A percentile compares a stretch with the other conserved stretches of the same genome.
Evolutionary conservation across 2,888 invertebrate species (phyloP).

Genomic region (Philereme vetulata): DNA sequence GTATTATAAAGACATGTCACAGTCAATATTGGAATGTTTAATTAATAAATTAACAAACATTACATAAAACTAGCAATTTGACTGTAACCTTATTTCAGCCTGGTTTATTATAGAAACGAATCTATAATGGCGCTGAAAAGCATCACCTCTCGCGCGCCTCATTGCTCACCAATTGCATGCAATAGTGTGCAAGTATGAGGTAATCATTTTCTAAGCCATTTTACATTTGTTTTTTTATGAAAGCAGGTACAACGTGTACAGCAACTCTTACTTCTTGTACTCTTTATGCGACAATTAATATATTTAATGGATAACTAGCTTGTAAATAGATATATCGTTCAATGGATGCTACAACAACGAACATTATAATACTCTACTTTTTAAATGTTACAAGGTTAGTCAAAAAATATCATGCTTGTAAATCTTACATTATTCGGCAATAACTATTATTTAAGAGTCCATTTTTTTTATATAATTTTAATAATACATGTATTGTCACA

Average conservation of each 20-base stretch:
- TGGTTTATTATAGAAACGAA: too few species aligned
- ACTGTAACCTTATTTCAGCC: too few species aligned
- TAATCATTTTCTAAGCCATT: too few species aligned
- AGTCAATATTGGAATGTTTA: not conserved
- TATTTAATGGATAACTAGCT: constrained; percentile 10
- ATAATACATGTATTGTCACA: constrained; percentile 21
- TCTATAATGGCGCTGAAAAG: too few species aligned
- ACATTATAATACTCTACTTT: not conserved
- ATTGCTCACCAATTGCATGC: too few species aligned
- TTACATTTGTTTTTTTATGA: too few species aligned
- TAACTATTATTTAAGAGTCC: constrained; percentile 2
- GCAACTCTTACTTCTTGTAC: too few species aligned
- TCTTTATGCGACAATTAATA: constrained; percentile 4
- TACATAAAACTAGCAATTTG: too few species aligned
- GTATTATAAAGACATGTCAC: not conserved
- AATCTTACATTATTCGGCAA: constrained; percentile 22
- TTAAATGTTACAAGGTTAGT: constrained; percentile 5
- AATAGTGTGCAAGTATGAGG: too few species aligned
- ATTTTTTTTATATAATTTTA: not conserved
- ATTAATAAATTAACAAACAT: too few species aligned
- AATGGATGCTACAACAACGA: not conserved
- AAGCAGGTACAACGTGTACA: too few species aligned
- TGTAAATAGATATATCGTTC: constrained; percentile 15
- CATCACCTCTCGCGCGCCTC: too few species aligned
- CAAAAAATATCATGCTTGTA: constrained; percentile 22